Evolutionary conservation across 1,140 invertebrate genomes (phyloP), one percentile per base, ranked within the genome.

Genomic region (Meteorus sp.): DNA sequence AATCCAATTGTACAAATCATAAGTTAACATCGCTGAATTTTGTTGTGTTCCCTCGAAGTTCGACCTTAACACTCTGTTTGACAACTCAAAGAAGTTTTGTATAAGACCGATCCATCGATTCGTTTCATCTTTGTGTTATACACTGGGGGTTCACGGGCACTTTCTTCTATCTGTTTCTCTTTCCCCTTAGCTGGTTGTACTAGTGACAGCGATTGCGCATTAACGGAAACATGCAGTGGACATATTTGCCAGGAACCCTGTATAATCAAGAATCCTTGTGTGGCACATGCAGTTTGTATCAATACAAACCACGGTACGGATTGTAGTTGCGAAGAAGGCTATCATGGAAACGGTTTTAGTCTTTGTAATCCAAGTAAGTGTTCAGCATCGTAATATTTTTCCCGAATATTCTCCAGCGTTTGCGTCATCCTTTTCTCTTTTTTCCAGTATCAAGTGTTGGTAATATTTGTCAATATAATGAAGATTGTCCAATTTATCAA

Each of bases 281-380:
- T 88, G 61, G 82, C 83, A 61, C 89, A 94, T 74, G 92, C 93
- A 31, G 83, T 92, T 56, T 96, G 93, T 80, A 85, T 93, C 72
- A 93, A 94, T 67, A 88, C 87, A n/a, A 91, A 93, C 65, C 93
- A 95, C 70, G 87, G 85, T 58, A 87, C 89, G 1, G 89, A 93
- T 60, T 95, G 93, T 72, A 89, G 85, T 66, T 95, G 93, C 69
- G 84, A 85, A 23, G 88, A 93, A 74, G 91, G 90, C 51, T 94
- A 85, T 71, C 86, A 92, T 71, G 93, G 93, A 68, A 92, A 95
- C 70, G 92, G 92, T 68, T 90, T 89, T 67, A 83, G 90, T 17
- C 85, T 86, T 62, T 93, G 90, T 68, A 83, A 86, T 59, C 85
- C 85, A 82, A 88, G 90, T 92, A 85, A 82, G 73, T n/a, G n/a